Evolutionary conservation across 2,797 vertebrate species (phyloP).

Genomic region (Poliocrania exsul): DNA sequence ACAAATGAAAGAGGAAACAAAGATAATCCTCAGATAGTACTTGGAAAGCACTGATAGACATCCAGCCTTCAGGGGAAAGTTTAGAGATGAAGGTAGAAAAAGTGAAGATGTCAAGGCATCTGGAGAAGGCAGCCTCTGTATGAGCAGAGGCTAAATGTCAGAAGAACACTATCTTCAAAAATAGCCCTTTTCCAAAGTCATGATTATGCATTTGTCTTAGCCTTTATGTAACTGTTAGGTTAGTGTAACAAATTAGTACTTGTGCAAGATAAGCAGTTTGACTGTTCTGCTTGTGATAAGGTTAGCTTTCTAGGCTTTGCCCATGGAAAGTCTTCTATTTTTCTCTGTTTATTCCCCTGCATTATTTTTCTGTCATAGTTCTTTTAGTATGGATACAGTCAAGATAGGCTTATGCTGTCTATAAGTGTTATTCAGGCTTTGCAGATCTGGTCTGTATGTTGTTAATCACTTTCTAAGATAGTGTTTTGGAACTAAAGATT

Average conservation of each 20-base stretch:
- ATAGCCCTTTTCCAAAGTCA: not conserved
- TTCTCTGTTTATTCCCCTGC: not conserved
- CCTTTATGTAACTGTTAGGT: not conserved
- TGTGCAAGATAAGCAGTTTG: not conserved
- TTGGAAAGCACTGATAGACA: not conserved
- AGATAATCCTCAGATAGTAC: not conserved
- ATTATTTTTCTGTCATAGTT: not conserved
- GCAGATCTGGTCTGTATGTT: not conserved
- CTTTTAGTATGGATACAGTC: not conserved
- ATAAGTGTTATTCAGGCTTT: constrained; percentile 5
- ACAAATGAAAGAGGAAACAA: not conserved
- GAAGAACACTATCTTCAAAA: not conserved
- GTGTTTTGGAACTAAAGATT: not conserved
- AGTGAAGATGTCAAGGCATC: not conserved
- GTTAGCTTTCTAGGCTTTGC: not conserved
- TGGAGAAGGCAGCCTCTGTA: not conserved
- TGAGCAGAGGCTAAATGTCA: not conserved
- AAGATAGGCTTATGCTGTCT: not conserved
- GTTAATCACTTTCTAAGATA: constrained; percentile 10
- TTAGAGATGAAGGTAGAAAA: not conserved
- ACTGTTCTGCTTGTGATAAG: not conserved
- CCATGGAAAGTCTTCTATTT: not conserved
- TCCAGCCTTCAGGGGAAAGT: not conserved
- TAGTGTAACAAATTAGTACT: not conserved
- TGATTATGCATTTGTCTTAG: not conserved